phyloP scores from a whole-genome alignment of 2,797 vertebrate genomes.

The Florisuga fusca region DNA sequence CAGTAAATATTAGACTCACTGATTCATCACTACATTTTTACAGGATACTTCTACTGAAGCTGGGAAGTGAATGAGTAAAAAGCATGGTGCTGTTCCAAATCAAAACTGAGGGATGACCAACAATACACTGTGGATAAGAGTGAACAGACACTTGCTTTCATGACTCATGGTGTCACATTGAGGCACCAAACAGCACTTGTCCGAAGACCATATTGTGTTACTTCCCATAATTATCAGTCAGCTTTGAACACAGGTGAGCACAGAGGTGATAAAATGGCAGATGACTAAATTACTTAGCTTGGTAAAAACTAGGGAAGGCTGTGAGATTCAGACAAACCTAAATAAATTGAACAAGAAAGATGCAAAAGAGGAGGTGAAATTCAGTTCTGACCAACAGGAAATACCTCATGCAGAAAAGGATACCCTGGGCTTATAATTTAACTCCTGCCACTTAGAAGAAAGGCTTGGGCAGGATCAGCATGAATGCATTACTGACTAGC shows the following conservation, averaged over 20 bases:
- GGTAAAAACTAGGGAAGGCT: neutral
- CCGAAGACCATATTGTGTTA: neutral
- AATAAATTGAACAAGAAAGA: neutral
- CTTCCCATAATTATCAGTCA: neutral
- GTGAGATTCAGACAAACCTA: neutral
- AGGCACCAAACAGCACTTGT: neutral
- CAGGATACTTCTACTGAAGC: neutral
- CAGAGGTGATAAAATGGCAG: neutral
- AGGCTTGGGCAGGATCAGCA: neutral
- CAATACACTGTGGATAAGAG: neutral
- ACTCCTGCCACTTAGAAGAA: neutral
- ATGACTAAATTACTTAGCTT: neutral
- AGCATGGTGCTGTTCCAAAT: neutral
- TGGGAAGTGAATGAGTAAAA: neutral
- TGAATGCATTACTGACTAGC: neutral
- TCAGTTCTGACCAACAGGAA: neutral
- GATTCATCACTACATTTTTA: neutral
- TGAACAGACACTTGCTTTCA: neutral
- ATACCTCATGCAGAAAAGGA: neutral
- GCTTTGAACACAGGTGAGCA: neutral
- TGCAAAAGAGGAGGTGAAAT: neutral
- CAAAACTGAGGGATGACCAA: neutral
- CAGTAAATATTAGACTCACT: neutral
- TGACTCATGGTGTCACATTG: neutral
- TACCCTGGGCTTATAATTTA: neutral